A percentile compares a stretch with the other conserved stretches of the same genome.
Conservation (phyloP, 92 coral and sea anemone genomes). For the Isaurus tuberculatus region DNA sequence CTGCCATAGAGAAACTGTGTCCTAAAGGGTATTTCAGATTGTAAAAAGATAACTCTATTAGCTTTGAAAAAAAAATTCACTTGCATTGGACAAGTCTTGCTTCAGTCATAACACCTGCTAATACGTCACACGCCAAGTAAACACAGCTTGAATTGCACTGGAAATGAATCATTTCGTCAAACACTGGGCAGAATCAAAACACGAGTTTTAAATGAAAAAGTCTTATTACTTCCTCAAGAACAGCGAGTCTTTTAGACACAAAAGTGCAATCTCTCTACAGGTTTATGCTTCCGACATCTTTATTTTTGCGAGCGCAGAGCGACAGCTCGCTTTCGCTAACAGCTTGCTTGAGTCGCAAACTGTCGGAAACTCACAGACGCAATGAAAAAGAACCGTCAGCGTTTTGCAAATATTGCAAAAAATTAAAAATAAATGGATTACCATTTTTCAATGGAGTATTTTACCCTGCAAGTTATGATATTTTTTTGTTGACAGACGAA, state of each 20-base stretch:
- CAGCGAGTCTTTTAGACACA: slow-evolving; percentile 11
- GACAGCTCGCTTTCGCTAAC: neutral
- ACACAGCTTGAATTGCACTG: slow-evolving; percentile 43
- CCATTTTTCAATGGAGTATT: neutral
- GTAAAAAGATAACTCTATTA: slow-evolving; percentile 10
- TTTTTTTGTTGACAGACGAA: neutral
- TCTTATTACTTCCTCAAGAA: slow-evolving; percentile 33
- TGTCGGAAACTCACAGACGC: slow-evolving; percentile 6
- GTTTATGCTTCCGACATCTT: slow-evolving; percentile 28
- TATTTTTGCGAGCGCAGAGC: slow-evolving; percentile 3
- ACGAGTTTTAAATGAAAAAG: slow-evolving; percentile 18
- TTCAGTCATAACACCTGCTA: slow-evolving; percentile 38
- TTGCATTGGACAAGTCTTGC: slow-evolving; percentile 8
- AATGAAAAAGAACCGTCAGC: neutral
- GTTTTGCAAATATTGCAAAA: slow-evolving; percentile 8
- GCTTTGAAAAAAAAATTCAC: neutral
- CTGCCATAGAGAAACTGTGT: neutral
- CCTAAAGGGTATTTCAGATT: slow-evolving; percentile 22
- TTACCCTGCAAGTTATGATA: neutral
- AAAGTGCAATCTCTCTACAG: neutral
- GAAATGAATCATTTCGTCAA: slow-evolving; percentile 39
- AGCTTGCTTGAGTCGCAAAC: neutral
- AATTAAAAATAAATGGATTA: slow-evolving; percentile 25
- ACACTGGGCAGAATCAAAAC: slow-evolving; percentile 31
- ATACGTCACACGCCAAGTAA: slow-evolving; percentile 7